A percentile compares a stretch with the other conserved stretches of the same genome.
Conservation (phyloP, 2,888 invertebrate species). For the Notodonta ziczac region DNA sequence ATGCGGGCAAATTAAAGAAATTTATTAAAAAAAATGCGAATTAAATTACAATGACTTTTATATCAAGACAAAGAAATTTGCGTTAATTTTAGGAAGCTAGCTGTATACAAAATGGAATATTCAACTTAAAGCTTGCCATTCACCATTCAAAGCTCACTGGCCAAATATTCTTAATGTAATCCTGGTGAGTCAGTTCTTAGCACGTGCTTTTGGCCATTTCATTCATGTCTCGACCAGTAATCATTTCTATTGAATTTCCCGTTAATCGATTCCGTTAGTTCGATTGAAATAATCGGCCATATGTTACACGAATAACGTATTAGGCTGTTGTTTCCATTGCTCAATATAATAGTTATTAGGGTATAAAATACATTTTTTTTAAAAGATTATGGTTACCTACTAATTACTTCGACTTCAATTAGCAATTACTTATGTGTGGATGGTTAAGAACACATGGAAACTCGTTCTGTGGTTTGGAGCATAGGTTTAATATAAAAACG, state of each 20-base stretch:
- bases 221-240: conserved; percentile 25
- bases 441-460: too few species aligned
- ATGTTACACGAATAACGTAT: conserved; percentile 18
- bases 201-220: conserved; percentile 31
- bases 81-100: too few species aligned
- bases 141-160: conserved; percentile 12
- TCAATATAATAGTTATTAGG: neutral
- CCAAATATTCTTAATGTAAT: conserved; percentile 11
- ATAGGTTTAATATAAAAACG: conserved; percentile 5
- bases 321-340: neutral
- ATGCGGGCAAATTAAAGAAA: too few species aligned
- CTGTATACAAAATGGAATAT: too few species aligned
- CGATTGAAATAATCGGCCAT: conserved; percentile 22
- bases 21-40: too few species aligned
- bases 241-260: conserved; percentile 32
- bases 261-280: conserved; percentile 40
- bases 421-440: too few species aligned
- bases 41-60: too few species aligned
- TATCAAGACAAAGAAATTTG: neutral
- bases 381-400: too few species aligned
- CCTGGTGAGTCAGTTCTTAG: conserved; percentile 26
- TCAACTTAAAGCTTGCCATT: neutral
- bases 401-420: neutral
- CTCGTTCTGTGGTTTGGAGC: too few species aligned
- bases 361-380: too few species aligned